Conservation (phyloP, 2,113 vertebrate genomes). For the Onychostoma macrolepis region DNA sequence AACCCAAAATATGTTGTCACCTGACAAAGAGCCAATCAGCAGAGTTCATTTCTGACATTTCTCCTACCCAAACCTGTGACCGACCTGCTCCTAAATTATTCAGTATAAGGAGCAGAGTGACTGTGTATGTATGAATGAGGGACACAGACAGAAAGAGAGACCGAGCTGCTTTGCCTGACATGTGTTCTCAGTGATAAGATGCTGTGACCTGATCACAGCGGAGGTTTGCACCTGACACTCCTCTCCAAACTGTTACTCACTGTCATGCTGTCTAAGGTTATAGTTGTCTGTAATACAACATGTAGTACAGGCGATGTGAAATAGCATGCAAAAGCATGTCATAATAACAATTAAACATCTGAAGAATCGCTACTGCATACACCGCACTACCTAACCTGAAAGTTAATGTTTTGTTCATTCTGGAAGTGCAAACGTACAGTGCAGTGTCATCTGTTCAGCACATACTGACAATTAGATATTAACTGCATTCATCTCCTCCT, state of each 20-base stretch:
- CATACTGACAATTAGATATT: constrained; percentile 7
- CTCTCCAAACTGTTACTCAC: constrained; percentile 30
- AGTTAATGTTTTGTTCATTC: background rate
- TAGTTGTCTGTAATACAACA: background rate
- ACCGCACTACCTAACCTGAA: background rate
- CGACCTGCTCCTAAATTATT: constrained; percentile 49
- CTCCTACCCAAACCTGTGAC: constrained; percentile 23
- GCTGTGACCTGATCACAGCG: constrained; percentile 34
- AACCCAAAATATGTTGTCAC: constrained; percentile 1
- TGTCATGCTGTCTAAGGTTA: constrained; percentile 8
- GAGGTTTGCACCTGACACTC: constrained; percentile 37
- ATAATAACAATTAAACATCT: background rate
- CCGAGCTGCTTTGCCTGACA: constrained; percentile 37
- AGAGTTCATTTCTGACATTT: constrained; percentile 16
- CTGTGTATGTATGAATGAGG: constrained; percentile 32
- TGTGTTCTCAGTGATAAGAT: constrained; percentile 49
- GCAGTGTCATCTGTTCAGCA: background rate
- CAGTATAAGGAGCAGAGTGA: background rate
- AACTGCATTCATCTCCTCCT: constrained; percentile 10
- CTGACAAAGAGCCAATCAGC: constrained; percentile 38
- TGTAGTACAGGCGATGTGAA: background rate
- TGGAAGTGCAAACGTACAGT: background rate
- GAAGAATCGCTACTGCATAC: background rate
- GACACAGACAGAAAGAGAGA: constrained; percentile 6
- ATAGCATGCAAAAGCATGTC: background rate